Evolutionary conservation across 2,888 invertebrate species (phyloP), one percentile per base, ranked within the genome.

Genomic region (Rhyacophila evoluta): DNA sequence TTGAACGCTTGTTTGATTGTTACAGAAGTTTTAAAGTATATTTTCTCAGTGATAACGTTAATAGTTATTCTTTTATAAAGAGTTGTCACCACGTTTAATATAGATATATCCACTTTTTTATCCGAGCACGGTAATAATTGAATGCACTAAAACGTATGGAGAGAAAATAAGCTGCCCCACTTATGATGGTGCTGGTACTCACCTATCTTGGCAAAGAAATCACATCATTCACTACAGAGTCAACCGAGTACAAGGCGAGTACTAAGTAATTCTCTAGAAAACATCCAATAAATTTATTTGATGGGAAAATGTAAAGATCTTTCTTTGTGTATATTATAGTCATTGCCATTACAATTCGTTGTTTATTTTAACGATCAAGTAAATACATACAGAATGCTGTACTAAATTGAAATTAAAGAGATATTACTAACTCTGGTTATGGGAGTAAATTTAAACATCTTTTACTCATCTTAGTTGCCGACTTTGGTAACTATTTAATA

Each of bases 161-260:
- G 55, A 55, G 55, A 55, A 55, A 19, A 33, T 2, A 33, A 55
- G 55, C 8, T 55, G 55, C 10, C 19, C 55, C 19, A 55, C 55
- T 55, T 55, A 55, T 55, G 19, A 55, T 55, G 19, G 19, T 55
- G 19, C 19, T 19, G 19, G 19, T 55, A 19, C 25, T 55, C 55
- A 19, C 55, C 25, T 25, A 55, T 55, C 55, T 55, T 19, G 55
- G 55, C 55, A 15, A 55, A 55, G 55, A 55, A 55, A 55, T 55
- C 55, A 25, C 55, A 55, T 55, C 55, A 55, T 2, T 55, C 41
- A 25, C 55, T 55, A 19, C 25, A 8, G 10, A 55, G 55, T 55
- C 55, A 55, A 55, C 55, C 5, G 8, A 19, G 1, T 55, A 55
- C 55, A 19, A 55, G 55, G 10, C 8, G 19, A 25, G 55, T 55